Conservation (phyloP, 1,140 invertebrate genomes). For the Globodera rostochiensis region DNA sequence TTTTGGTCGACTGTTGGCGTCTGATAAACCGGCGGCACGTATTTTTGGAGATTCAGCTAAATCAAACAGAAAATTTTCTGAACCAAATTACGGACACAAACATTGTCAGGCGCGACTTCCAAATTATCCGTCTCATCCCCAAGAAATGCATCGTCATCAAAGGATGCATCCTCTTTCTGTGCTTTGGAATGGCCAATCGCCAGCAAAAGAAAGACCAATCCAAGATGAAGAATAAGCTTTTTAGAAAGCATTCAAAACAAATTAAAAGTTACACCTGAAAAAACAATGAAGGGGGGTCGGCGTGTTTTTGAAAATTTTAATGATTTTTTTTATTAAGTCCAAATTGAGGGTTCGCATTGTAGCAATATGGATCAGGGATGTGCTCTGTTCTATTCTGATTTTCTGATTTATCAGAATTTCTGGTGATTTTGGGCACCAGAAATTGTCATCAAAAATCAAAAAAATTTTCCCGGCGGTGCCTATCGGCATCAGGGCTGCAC, state of each 20-base stretch:
- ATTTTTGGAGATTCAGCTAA: slow-evolving; percentile 31
- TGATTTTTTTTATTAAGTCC: no score
- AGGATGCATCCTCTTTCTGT: background rate
- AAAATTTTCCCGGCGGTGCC: no score
- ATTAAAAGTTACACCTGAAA: background rate
- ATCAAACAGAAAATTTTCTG: background rate
- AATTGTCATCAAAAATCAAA: no score
- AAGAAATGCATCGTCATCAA: background rate
- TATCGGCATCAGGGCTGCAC: no score
- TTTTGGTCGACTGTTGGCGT: slow-evolving; percentile 58
- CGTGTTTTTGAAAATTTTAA: background rate
- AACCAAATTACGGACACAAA: background rate
- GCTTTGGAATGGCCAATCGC: background rate
- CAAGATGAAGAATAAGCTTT: background rate
- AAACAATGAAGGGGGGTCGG: background rate
- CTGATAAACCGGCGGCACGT: slow-evolving; percentile 37
- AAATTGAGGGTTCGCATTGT: no score
- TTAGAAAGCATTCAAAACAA: background rate
- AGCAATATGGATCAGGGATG: no score
- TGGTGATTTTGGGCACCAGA: no score
- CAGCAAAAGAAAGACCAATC: background rate
- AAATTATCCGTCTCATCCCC: background rate
- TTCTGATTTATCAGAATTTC: no score
- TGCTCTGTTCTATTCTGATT: no score
- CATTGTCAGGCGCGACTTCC: background rate